Conservation (phyloP, 2,113 vertebrate genomes). For the Alces alces region DNA sequence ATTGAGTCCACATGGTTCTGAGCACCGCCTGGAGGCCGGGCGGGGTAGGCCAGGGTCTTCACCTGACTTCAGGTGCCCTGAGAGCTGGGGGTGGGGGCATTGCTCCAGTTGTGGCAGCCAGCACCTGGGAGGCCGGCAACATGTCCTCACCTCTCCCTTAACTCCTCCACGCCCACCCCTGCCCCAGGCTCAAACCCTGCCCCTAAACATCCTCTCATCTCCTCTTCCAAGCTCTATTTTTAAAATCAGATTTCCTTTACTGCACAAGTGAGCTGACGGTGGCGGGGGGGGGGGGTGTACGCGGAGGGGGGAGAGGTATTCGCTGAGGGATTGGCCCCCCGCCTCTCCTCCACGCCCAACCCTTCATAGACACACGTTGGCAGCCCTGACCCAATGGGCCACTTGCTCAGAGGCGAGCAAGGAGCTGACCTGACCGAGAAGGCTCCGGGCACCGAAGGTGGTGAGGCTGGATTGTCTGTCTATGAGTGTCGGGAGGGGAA, state of each 20-base stretch:
- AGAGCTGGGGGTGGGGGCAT: not conserved
- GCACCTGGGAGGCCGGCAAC: not conserved
- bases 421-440: not conserved
- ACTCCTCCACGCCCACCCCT: not conserved
- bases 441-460: conserved; percentile 6
- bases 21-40: not conserved
- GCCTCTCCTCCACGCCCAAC: not conserved
- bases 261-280: conserved; percentile 40
- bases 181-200: conserved; percentile 15
- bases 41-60: not conserved
- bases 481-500: not conserved
- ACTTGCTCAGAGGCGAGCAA: conserved; percentile 27
- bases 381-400: conserved; percentile 42
- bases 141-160: conserved; percentile 15
- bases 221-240: conserved; percentile 72
- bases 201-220: conserved; percentile 47
- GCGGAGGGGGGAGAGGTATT: conserved; percentile 20
- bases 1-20: not conserved
- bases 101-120: no score
- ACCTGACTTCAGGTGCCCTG: not conserved
- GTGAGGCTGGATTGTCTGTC: conserved; percentile 52
- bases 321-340: not conserved
- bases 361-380: conserved; percentile 36
- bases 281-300: not conserved
- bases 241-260: conserved; percentile 67